Percentiles rank a stretch among this genome's conserved stretches.
Evolutionary conservation across 2,888 invertebrate genomes (phyloP).

Genomic region (Sinhomidia bicolor): DNA sequence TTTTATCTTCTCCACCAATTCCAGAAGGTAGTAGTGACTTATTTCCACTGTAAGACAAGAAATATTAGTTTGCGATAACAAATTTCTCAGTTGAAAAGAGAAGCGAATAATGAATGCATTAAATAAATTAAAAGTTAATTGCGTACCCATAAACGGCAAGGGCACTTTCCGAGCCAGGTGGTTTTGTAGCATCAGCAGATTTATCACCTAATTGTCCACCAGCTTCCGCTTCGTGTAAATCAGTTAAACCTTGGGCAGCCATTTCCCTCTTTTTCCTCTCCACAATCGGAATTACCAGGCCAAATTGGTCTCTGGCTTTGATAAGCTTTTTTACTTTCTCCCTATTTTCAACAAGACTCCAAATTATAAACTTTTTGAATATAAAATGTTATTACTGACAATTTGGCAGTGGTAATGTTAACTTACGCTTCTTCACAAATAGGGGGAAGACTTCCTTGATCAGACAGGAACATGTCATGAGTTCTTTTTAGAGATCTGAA

Average conservation of each 20-base stretch:
- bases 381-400: too few relatives aligned
- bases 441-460: slow-evolving; percentile 92
- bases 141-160: slow-evolving; percentile 72
- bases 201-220: slow-evolving; percentile 42
- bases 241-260: slow-evolving; percentile 76
- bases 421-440: slow-evolving; percentile 91
- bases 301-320: slow-evolving; percentile 93
- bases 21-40: slow-evolving; percentile 69
- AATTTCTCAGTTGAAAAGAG: not conserved
- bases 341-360: too few relatives aligned
- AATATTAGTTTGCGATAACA: not conserved
- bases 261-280: slow-evolving; percentile 85
- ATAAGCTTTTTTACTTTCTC: slow-evolving; percentile 88
- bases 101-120: not conserved
- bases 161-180: slow-evolving; percentile 62
- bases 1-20: slow-evolving; percentile 65
- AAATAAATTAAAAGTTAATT: too few relatives aligned
- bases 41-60: slow-evolving; percentile 62
- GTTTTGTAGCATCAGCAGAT: slow-evolving; percentile 7
- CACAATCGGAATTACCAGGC: slow-evolving; percentile 90
- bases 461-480: slow-evolving; percentile 97
- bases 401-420: too few relatives aligned
- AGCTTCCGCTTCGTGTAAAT: slow-evolving; percentile 68
- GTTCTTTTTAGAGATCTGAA: slow-evolving; percentile 98
- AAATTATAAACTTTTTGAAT: too few relatives aligned